Base-by-base conservation (phyloP, 1,140 invertebrate genomes). In the Drosophila lini region DNA sequence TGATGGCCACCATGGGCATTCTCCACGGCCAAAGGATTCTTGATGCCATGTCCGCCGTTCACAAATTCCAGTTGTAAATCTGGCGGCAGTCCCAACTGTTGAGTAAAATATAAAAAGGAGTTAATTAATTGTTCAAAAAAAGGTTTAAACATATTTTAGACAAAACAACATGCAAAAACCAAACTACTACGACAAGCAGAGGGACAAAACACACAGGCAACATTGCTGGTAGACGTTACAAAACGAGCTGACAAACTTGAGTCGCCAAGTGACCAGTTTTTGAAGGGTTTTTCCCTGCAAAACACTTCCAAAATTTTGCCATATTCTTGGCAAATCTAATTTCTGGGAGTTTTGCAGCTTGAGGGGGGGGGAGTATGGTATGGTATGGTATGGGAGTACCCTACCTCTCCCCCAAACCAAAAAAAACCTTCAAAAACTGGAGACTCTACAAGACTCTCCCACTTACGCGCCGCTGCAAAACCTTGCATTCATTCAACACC, bases 31-130 rank as follows among this genome's bases (percentile, higher is more conserved):
- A 99, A 93, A 3, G 99, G 99, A 93, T 99, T 99, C 92, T 99
- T 99, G 50, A 99, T 98, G 36, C 99, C 99, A 92, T 99, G 98
- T 8, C 99, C 98, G 13, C 98, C 98, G 92, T 99, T 99, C 1
- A 99, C 98, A 91, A 99, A 98, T 93, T 99, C 98, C 57, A 99
- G 93, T 53, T 97, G 96, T 15, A 97, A 95, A 91, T 98, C 97
- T 50, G 95, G 95, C 10, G 97, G 97, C 34, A 98, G 92, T 69
- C 97, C 97, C 93, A 98, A 93, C 97, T 98, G 93, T 77, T 84
- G 92, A 91, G 13, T 9, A 34, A 53, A 61, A 32, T 7, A 13
- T 3, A 60, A 16, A 25, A 47, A 59, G 6, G 25, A 22, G 34
- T 52, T 32, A 6, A 36, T 40, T 48, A 40, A 8, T 19, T 25